Conservation (phyloP, 2,888 invertebrate species). For the Tetropium fuscum region DNA sequence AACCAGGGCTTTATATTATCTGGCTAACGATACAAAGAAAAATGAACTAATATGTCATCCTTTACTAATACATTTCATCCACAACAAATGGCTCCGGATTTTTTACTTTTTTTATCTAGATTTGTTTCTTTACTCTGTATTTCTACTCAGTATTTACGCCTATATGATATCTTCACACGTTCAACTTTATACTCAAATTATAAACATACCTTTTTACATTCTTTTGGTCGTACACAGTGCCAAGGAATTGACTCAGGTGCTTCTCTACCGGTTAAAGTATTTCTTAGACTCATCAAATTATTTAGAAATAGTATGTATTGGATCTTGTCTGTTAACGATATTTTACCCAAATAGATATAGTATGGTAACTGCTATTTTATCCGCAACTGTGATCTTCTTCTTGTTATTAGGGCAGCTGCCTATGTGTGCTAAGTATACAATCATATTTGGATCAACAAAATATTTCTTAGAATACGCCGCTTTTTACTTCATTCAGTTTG, state of each 20-base stretch:
- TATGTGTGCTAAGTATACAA: conserved; percentile 48
- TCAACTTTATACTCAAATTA: background rate
- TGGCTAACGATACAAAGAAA: conserved; percentile 37
- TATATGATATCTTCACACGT: conserved; percentile 42
- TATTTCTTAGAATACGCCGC: conserved; percentile 49
- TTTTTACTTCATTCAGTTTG: conserved; percentile 51
- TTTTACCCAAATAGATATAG: conserved; percentile 35
- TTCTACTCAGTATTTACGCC: conserved; percentile 41
- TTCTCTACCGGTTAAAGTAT: conserved; percentile 39
- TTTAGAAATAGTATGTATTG: conserved; percentile 38
- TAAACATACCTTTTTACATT: conserved; percentile 29
- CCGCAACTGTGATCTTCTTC: conserved; percentile 44
- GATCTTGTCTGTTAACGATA: conserved; percentile 31
- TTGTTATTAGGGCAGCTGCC: conserved; percentile 46
- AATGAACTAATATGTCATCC: conserved; percentile 44
- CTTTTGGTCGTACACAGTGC: conserved; percentile 34
- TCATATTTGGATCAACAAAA: conserved; percentile 48
- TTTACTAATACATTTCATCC: conserved; percentile 40
- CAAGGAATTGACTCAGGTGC: conserved; percentile 45
- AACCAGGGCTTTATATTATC: conserved; percentile 32
- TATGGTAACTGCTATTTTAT: conserved; percentile 43
- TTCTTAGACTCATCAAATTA: conserved; percentile 43
- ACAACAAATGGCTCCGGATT: conserved; percentile 43
- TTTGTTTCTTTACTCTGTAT: conserved; percentile 35
- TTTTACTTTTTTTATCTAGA: conserved; percentile 42